Conservation (phyloP, 2,113 vertebrate species). For the Gasterosteus aculeatus region DNA sequence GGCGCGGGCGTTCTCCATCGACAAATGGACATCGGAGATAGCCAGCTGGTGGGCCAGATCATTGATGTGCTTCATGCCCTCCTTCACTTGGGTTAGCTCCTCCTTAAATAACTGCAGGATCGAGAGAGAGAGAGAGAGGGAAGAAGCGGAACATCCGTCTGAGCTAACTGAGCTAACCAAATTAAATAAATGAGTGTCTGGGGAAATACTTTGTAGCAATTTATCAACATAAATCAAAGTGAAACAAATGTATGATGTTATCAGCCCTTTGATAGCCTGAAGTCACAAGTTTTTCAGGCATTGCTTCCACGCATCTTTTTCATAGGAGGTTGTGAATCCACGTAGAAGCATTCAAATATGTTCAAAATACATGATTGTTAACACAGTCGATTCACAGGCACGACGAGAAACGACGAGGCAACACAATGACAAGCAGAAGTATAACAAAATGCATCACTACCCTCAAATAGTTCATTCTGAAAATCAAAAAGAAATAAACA, state of each 20-base stretch:
- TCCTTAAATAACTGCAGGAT: conserved; percentile 91
- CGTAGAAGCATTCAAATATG: not conserved
- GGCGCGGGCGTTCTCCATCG: conserved; percentile 91
- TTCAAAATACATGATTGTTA: not conserved
- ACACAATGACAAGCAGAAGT: not conserved
- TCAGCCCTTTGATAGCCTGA: not conserved
- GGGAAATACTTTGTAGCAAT: conserved; percentile 17
- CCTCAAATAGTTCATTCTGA: not conserved
- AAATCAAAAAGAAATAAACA: not conserved
- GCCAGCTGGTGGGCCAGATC: conserved; percentile 97
- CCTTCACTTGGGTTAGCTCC: conserved; percentile 91
- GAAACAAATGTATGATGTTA: conserved; percentile 9
- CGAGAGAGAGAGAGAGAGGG: not conserved
- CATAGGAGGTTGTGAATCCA: not conserved
- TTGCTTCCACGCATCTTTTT: not conserved
- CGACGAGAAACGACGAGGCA: not conserved
- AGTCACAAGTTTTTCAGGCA: not conserved
- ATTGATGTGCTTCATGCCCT: conserved; percentile 93
- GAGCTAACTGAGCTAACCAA: not conserved
- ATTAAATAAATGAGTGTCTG: conserved; percentile 2
- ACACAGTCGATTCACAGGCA: not conserved
- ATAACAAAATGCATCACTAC: not conserved
- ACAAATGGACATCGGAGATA: conserved; percentile 95
- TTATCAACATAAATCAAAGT: conserved; percentile 17
- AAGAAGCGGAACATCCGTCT: conserved; percentile 14